These are phyloP conservation scores for Sciurus vulgaris DNA, from an alignment of 2,797 vertebrate genomes.

Conservation along the genomic window DNA sequence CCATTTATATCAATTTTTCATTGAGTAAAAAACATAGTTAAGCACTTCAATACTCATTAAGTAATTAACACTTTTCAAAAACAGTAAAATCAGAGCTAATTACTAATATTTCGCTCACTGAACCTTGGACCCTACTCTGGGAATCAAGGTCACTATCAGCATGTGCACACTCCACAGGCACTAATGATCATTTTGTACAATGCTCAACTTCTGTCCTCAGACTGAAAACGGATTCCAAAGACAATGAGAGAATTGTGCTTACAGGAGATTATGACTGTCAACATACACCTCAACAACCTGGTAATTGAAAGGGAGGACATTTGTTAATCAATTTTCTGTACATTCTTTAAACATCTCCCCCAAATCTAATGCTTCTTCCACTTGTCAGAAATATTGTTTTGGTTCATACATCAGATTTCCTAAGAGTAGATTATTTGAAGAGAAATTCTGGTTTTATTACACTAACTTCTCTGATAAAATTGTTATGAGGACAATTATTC, in stretches of 20 bases:
- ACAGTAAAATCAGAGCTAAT: constrained; percentile 72
- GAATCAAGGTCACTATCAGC: constrained; percentile 38
- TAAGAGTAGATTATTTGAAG: neutral
- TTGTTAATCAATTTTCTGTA: neutral
- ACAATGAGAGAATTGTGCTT: neutral
- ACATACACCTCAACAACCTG: neutral
- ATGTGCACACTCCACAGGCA: neutral
- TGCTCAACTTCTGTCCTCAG: neutral
- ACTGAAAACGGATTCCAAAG: neutral
- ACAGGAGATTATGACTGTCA: neutral
- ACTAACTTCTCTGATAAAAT: neutral
- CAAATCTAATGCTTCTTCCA: neutral
- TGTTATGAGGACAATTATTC: neutral
- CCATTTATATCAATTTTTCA: constrained; percentile 60
- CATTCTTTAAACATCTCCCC: neutral
- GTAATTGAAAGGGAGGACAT: neutral
- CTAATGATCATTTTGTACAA: constrained; percentile 48
- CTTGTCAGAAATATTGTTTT: neutral
- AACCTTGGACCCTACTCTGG: constrained; percentile 31
- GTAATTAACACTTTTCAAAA: constrained; percentile 72
- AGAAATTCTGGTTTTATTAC: constrained; percentile 10
- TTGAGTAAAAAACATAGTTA: constrained; percentile 46
- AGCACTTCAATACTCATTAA: constrained; percentile 76
- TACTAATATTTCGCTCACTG: constrained; percentile 47
- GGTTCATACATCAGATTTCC: neutral